A percentile compares a stretch with the other conserved stretches of the same genome.
These are phyloP conservation scores for Aurelia sp. DNA, from an alignment of 30 jellyfish, hydroid and myxozoan genomes.

Conservation along the genomic window DNA sequence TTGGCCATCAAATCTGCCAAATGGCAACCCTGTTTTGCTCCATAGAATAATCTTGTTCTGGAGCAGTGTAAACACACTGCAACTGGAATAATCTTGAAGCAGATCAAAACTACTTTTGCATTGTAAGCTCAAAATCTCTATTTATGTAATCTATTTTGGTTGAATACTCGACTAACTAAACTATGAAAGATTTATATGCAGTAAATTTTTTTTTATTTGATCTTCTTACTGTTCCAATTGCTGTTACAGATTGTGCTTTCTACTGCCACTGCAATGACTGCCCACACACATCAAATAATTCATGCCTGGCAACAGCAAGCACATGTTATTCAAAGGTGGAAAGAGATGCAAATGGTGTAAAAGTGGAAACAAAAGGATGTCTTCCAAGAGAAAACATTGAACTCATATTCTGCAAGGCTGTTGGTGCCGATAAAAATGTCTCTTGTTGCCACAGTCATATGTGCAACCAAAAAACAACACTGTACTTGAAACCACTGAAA, in stretches of 20 bases:
- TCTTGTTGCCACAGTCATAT: conserved; percentile 50
- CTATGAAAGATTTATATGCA: too few species aligned
- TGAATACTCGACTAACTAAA: too few species aligned
- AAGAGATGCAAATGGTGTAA: conserved; percentile 20
- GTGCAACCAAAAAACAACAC: conserved; percentile 51
- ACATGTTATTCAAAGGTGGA: conserved; percentile 52
- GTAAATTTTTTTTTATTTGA: too few species aligned
- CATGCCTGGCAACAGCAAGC: conserved; percentile 31
- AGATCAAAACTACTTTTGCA: too few species aligned
- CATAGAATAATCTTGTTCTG: too few species aligned
- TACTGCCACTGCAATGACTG: conserved; percentile 61
- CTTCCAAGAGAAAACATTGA: conserved; percentile 26
- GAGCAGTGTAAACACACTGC: too few species aligned
- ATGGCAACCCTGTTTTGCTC: too few species aligned
- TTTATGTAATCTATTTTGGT: too few species aligned
- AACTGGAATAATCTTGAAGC: too few species aligned
- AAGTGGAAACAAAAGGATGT: conserved; percentile 50
- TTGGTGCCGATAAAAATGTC: conserved; percentile 36
- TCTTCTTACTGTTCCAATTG: background rate
- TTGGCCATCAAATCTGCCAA: too few species aligned
- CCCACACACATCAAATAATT: conserved; percentile 46
- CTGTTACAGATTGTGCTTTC: conserved; percentile 18
- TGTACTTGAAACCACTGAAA: conserved; percentile 26
- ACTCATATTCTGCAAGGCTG: conserved; percentile 49
- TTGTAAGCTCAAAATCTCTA: too few species aligned